Conservation (phyloP, 1,140 invertebrate species). For the Drosophila kanapiae region DNA sequence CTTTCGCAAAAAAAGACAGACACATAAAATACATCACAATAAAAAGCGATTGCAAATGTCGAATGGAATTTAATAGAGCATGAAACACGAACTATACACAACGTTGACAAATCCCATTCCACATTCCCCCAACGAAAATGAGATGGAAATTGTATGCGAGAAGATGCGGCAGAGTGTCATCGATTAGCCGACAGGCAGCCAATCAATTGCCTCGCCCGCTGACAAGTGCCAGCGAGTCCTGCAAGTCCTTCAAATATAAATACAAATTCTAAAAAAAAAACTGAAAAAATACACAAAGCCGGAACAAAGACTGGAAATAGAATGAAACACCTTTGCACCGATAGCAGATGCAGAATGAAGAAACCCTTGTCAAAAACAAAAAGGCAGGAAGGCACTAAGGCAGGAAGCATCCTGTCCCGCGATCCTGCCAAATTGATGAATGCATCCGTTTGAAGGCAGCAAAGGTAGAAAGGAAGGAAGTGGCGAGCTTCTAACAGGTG, state of each 20-base stretch:
- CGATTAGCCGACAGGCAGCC: constrained; percentile 79
- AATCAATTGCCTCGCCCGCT: constrained; percentile 65
- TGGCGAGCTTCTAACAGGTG: constrained; percentile 67
- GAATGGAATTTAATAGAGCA: constrained; percentile 74
- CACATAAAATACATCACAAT: constrained; percentile 8
- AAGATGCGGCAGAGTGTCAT: constrained; percentile 56
- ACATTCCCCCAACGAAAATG: neutral
- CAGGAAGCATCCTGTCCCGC: constrained; percentile 60
- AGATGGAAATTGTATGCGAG: constrained; percentile 50
- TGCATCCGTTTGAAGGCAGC: constrained; percentile 77
- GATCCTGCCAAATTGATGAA: constrained; percentile 80
- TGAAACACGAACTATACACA: constrained; percentile 47
- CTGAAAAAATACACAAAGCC: constrained; percentile 9
- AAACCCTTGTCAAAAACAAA: constrained; percentile 68
- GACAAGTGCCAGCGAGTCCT: constrained; percentile 64
- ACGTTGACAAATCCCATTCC: constrained; percentile 45
- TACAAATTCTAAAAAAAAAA: neutral
- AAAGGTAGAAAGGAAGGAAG: constrained; percentile 50
- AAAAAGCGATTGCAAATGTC: constrained; percentile 27
- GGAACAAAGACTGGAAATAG: constrained; percentile 26
- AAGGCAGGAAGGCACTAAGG: constrained; percentile 12
- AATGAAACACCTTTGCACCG: constrained; percentile 30
- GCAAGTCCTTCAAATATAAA: constrained; percentile 19
- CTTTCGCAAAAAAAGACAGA: constrained; percentile 41
- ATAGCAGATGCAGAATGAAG: constrained; percentile 57